These are phyloP conservation scores for Hermatobates lingyangjiaoensis DNA, from an alignment of 1,140 invertebrate species.

Conservation along the genomic window DNA sequence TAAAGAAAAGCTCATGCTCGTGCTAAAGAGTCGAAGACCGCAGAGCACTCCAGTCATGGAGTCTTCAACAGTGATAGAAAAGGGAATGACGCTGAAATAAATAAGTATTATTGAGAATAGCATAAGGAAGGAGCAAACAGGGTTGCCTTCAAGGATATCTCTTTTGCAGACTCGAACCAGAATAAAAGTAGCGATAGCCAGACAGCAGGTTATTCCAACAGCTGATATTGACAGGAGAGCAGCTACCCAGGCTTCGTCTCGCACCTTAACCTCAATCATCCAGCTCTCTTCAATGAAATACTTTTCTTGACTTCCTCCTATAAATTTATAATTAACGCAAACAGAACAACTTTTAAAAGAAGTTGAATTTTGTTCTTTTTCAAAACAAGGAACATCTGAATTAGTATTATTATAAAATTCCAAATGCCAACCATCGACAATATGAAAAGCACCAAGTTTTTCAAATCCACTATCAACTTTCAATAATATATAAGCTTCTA, in stretches of 20 bases:
- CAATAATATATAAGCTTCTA: conserved; percentile 7
- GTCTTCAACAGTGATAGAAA: conserved; percentile 15
- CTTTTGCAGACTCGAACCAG: conserved; percentile 29
- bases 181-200: conserved; percentile 29
- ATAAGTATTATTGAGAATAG: conserved; percentile 29
- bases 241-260: conserved; percentile 26
- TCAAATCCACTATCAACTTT: neutral
- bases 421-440: too few relatives aligned
- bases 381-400: too few relatives aligned
- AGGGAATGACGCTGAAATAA: conserved; percentile 31
- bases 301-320: conserved; percentile 11
- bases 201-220: conserved; percentile 26
- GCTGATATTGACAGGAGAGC: conserved; percentile 27
- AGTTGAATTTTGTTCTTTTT: neutral
- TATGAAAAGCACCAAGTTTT: conserved; percentile 6
- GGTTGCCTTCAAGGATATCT: conserved; percentile 33
- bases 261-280: conserved; percentile 18
- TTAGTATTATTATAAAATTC: too few relatives aligned
- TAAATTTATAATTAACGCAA: conserved; percentile 11
- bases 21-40: conserved; percentile 32
- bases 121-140: conserved; percentile 29
- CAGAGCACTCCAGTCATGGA: conserved; percentile 14
- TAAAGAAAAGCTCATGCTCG: conserved; percentile 30
- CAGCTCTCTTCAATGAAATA: neutral
- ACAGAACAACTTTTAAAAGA: conserved; percentile 10